Evolutionary conservation across 2,797 vertebrate species (phyloP).

Genomic region (Notolabrus celidotus): DNA sequence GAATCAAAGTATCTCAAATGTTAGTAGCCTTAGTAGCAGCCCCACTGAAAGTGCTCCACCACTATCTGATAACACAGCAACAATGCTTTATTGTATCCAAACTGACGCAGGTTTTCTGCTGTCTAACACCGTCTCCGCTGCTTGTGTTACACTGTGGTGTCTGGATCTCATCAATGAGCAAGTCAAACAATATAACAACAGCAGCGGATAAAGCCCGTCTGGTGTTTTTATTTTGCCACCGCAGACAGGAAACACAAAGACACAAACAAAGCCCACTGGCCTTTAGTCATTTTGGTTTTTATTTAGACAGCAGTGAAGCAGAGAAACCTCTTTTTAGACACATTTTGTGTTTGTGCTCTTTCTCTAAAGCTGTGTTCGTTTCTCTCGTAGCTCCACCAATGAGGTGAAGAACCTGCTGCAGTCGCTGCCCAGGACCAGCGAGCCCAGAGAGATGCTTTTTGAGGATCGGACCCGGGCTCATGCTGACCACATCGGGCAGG

Average conservation of each 20-base stretch:
- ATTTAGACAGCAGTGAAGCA: slow-evolving; percentile 23
- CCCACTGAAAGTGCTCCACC: neutral
- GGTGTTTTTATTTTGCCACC: slow-evolving; percentile 30
- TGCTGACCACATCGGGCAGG: slow-evolving; percentile 98
- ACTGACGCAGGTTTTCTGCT: slow-evolving; percentile 9
- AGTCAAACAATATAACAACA: slow-evolving; percentile 18
- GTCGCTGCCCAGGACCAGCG: slow-evolving; percentile 97
- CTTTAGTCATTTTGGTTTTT: slow-evolving; percentile 32
- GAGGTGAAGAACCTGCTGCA: slow-evolving; percentile 99
- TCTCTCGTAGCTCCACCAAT: slow-evolving; percentile 92
- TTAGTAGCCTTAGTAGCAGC: neutral
- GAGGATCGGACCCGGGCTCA: slow-evolving; percentile 97
- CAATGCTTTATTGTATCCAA: neutral
- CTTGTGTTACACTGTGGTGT: neutral
- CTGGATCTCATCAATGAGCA: slow-evolving; percentile 12
- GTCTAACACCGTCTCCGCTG: neutral
- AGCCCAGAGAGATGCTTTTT: slow-evolving; percentile 97
- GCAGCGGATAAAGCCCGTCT: slow-evolving; percentile 16
- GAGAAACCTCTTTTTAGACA: slow-evolving; percentile 7
- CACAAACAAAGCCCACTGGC: slow-evolving; percentile 32
- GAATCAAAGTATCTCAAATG: too few species aligned
- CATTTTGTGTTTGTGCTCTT: neutral
- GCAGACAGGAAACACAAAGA: slow-evolving; percentile 36
- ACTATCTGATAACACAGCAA: neutral
- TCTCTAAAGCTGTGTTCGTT: slow-evolving; percentile 6